Evolutionary conservation across 2,113 vertebrate species (phyloP).

Genomic region (Lophius piscatorius): DNA sequence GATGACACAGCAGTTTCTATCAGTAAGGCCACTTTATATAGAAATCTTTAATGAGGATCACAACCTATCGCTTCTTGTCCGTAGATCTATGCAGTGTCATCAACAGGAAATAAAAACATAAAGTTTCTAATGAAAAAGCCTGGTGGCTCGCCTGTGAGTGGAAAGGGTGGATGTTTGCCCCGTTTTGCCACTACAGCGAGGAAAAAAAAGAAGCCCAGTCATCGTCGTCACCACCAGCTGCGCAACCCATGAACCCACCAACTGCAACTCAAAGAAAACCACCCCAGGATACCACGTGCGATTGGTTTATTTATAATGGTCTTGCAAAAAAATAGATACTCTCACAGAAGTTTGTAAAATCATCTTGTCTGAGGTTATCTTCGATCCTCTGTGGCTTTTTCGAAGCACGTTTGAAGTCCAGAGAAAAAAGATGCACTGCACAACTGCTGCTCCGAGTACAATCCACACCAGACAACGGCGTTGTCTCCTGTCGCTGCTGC

Average conservation of each 20-base stretch:
- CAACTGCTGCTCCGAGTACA: conserved; percentile 70
- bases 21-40: conserved; percentile 98
- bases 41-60: conserved; percentile 85
- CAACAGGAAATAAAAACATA: conserved; percentile 47
- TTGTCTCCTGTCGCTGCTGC: conserved; percentile 66
- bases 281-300: conserved; percentile 52
- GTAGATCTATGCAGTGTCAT: conserved; percentile 74
- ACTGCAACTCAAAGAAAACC: conserved; percentile 81
- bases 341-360: conserved; percentile 78
- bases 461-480: conserved; percentile 76
- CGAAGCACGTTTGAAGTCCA: conserved; percentile 73
- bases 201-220: conserved; percentile 78
- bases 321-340: conserved; percentile 73
- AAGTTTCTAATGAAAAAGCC: conserved; percentile 85
- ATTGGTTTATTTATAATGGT: conserved; percentile 60
- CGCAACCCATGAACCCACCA: conserved; percentile 64
- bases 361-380: conserved; percentile 64
- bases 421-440: conserved; percentile 64
- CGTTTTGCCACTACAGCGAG: conserved; percentile 73
- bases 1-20: conserved; percentile 81
- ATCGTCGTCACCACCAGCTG: conserved; percentile 87
- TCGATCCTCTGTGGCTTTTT: conserved; percentile 70
- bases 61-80: conserved; percentile 79
- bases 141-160: conserved; percentile 66
- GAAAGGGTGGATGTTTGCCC: conserved; percentile 76